phyloP scores from a whole-genome alignment of 2,797 vertebrate genomes.

The Enoplosus armatus region DNA sequence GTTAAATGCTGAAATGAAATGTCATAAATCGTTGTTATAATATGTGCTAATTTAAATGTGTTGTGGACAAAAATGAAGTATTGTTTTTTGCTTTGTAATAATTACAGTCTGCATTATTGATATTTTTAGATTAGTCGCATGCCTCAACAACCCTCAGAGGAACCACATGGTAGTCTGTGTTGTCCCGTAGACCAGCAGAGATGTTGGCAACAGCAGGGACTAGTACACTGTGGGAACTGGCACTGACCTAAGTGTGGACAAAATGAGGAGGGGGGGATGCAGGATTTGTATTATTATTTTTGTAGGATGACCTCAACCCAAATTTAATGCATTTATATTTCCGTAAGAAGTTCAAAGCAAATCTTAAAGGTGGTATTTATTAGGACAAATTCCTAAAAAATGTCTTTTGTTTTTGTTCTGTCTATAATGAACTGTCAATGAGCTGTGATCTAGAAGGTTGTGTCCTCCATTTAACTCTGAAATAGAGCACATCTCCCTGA shows the following conservation, averaged over 20 bases:
- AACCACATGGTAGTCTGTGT: constrained; percentile 56
- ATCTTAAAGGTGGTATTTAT: background rate
- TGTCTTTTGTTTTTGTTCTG: background rate
- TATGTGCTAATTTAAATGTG: background rate
- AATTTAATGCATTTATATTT: background rate
- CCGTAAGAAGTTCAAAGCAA: background rate
- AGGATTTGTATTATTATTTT: constrained; percentile 37
- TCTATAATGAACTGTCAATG: background rate
- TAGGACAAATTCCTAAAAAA: background rate
- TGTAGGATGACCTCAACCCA: constrained; percentile 14
- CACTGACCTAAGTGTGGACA: constrained; percentile 40
- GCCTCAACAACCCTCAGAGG: constrained; percentile 55
- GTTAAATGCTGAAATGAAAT: background rate
- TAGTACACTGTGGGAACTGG: constrained; percentile 66
- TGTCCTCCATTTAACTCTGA: background rate
- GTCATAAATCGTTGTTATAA: background rate
- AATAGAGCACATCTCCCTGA: background rate
- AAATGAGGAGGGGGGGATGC: background rate
- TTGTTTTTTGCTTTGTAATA: constrained; percentile 1
- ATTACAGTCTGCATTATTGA: background rate
- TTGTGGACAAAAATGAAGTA: background rate
- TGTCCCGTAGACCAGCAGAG: constrained; percentile 55
- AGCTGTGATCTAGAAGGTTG: background rate
- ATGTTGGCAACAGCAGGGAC: constrained; percentile 55
- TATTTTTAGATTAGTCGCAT: constrained; percentile 47